phyloP scores from a whole-genome alignment of 2,113 vertebrate species.

The Stegostoma tigrinum region DNA sequence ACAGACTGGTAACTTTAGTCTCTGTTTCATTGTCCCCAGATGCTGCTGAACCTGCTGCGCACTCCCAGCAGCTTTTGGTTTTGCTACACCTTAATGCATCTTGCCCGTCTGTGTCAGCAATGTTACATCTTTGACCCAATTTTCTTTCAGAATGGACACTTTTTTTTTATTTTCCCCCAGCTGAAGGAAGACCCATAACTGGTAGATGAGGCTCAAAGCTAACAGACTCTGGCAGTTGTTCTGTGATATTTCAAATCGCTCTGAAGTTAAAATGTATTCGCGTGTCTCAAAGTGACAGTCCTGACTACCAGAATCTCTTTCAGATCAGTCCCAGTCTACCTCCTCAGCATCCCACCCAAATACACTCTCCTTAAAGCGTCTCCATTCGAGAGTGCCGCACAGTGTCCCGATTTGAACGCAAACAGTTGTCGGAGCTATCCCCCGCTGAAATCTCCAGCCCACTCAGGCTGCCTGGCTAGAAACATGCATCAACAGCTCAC shows the following conservation, averaged over 20 bases:
- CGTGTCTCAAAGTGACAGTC: neutral
- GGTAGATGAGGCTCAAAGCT: neutral
- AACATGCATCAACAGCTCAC: neutral
- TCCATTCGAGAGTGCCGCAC: neutral
- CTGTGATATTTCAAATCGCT: neutral
- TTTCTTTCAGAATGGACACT: neutral
- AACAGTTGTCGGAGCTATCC: neutral
- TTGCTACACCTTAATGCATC: too few species aligned
- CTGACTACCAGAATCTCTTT: neutral
- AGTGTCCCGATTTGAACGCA: neutral
- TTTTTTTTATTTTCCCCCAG: neutral
- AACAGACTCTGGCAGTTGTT: neutral
- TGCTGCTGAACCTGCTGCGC: too few species aligned
- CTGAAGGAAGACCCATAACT: neutral
- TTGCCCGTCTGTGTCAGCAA: neutral
- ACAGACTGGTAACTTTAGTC: too few species aligned
- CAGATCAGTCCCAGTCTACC: neutral
- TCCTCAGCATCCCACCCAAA: neutral
- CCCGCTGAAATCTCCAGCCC: neutral
- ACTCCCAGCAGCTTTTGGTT: too few species aligned
- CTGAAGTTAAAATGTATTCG: neutral
- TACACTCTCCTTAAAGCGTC: neutral
- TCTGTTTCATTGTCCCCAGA: too few species aligned
- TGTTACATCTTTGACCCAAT: neutral
- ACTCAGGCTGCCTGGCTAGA: neutral